Evolutionary conservation across 2,797 vertebrate species (phyloP), one percentile per base, ranked within the genome.

Genomic region (Petrocephalus schoutedeni): DNA sequence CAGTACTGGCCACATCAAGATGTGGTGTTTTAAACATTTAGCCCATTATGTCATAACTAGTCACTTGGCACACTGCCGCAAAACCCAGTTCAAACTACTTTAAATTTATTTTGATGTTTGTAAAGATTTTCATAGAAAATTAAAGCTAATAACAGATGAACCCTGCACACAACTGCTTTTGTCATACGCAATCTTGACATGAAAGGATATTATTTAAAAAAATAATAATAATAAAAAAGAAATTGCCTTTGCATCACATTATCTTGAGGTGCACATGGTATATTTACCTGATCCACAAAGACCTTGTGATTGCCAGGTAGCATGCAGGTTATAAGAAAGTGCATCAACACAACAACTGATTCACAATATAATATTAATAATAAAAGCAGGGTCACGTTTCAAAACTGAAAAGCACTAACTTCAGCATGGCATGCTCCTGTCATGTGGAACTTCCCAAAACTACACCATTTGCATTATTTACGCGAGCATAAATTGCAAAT

Each of bases 11-110:
- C 41, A 80, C 19, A 80, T 80, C 8, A 74, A 74, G 67, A 74
- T 36, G 67, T 74, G 32, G 41, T 49, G 21, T 84, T 84, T 51
- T 84, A 54, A 84, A 84, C n/a, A 84, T 84, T 84, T 51, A 32
- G 51, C 51, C 82, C 51, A 45, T 53, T 54, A 84, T n/a, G 82
- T 82, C 77, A 53, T 53, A 82, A 23, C 82, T 53, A 14, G 19
- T 84, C 1, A 84, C 19, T 84, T 84, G 51, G 12, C 12, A 53
- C 51, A 84, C 45, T 84, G 21, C 49, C 28, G n/a, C 53, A 53
- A 53, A 84, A 84, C 51, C 49, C 82, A 84, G n/a, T 53, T 54
- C 23, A 54, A 84, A 7, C 51, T 84, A 28, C 45, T 53, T 12
- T 32, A 14, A n/a, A 84, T 82, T 82, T 82, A 82, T 6, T 19